Evolutionary conservation across 2,797 vertebrate genomes (phyloP).

Genomic region (Onychomys leucogaster): DNA sequence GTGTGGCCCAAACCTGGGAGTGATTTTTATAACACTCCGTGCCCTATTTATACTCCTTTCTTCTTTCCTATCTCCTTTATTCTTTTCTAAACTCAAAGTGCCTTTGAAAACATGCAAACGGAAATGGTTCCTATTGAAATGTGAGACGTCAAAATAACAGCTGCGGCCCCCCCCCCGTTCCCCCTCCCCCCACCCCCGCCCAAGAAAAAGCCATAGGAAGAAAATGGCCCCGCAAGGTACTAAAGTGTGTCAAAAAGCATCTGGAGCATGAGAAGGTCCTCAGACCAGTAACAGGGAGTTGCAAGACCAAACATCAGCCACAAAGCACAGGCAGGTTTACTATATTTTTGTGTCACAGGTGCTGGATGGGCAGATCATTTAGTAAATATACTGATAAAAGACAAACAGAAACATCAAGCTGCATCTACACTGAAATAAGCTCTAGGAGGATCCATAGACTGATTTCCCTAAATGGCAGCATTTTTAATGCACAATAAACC

Average conservation of each 20-base stretch:
- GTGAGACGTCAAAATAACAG: neutral
- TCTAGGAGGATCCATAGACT: neutral
- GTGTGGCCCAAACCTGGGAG: neutral
- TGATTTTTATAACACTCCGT: neutral
- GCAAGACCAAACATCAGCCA: neutral
- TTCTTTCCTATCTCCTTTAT: neutral
- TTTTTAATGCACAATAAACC: neutral
- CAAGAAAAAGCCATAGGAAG: neutral
- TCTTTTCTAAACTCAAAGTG: neutral
- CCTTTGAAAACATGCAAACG: constrained; percentile 9
- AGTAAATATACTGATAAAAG: neutral
- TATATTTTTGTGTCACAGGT: neutral
- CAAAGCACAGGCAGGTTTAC: too few relatives aligned
- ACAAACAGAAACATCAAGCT: neutral
- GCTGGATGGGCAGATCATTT: neutral
- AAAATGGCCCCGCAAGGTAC: neutral
- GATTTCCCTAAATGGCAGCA: neutral
- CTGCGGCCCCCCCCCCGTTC: too few relatives aligned
- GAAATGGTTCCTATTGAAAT: constrained; percentile 4
- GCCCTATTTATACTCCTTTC: neutral
- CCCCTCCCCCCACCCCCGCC: neutral
- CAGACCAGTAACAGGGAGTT: fast-evolving
- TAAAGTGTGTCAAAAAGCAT: neutral
- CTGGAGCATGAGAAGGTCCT: neutral
- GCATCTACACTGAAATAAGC: neutral